These are phyloP conservation scores for Andrena fulva DNA, from an alignment of 2,888 invertebrate species.

Conservation along the genomic window DNA sequence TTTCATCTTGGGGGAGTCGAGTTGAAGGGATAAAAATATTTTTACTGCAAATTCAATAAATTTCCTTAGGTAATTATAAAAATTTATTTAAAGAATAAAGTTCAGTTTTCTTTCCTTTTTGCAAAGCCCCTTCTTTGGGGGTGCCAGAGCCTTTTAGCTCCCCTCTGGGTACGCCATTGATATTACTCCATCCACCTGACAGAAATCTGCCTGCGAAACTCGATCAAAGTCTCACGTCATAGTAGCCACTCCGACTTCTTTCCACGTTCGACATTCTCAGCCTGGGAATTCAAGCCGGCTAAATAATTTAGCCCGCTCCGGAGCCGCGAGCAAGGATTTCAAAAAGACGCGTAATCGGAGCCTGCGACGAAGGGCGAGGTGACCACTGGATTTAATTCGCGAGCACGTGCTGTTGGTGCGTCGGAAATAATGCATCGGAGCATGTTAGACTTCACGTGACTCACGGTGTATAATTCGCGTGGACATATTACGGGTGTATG, in stretches of 20 bases:
- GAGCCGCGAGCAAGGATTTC: slow-evolving; percentile 6
- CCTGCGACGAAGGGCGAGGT: slow-evolving; percentile 47
- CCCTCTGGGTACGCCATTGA: no score
- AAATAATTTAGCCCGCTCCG: neutral
- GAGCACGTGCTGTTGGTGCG: slow-evolving; percentile 50
- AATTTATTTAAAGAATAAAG: no score
- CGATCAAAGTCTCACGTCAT: neutral
- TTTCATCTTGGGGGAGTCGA: no score
- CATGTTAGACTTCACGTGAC: slow-evolving; percentile 54
- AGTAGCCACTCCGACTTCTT: neutral
- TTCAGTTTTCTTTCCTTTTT: no score
- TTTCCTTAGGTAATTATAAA: no score
- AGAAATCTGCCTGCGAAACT: no score
- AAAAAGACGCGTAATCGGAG: slow-evolving; percentile 35
- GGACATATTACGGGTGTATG: slow-evolving; percentile 40
- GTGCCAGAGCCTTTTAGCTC: no score
- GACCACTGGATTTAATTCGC: slow-evolving; percentile 50
- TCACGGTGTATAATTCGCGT: slow-evolving; percentile 56
- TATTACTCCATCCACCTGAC: no score
- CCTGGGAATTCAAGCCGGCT: neutral
- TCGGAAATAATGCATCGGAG: slow-evolving; percentile 47
- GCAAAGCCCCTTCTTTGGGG: no score
- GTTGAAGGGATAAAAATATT: no score
- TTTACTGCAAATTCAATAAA: no score
- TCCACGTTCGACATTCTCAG: neutral